Conservation (phyloP, 2,888 invertebrate species). For the Acleris emargana region DNA sequence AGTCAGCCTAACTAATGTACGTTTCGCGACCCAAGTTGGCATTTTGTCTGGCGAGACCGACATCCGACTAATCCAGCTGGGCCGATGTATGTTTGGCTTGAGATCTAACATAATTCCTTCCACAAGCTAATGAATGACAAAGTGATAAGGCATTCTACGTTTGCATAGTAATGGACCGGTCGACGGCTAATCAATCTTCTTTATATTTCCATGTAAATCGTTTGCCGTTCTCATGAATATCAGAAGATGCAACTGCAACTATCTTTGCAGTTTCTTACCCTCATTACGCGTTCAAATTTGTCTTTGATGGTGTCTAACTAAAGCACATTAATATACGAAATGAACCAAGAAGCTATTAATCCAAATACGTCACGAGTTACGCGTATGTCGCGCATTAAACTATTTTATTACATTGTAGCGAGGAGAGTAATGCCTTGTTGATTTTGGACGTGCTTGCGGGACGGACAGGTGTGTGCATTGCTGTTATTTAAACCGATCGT, state of each 20-base stretch:
- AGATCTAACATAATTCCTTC: constrained; percentile 18
- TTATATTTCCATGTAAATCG: no score
- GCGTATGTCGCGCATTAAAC: constrained; percentile 34
- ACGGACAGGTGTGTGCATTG: constrained; percentile 62
- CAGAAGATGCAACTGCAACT: no score
- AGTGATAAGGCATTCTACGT: not conserved
- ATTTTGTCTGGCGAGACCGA: constrained; percentile 58
- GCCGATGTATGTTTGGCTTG: constrained; percentile 8
- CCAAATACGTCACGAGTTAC: constrained; percentile 32
- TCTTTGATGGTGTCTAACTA: constrained; percentile 19
- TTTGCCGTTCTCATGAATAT: no score
- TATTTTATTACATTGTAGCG: constrained; percentile 37
- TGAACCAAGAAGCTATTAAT: constrained; percentile 29
- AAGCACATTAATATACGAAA: constrained; percentile 19
- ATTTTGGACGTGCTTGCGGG: constrained; percentile 59
- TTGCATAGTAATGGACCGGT: no score
- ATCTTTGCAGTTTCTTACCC: not conserved
- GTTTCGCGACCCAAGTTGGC: constrained; percentile 79
- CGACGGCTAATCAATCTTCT: no score
- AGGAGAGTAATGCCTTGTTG: constrained; percentile 57
- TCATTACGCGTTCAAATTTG: constrained; percentile 11
- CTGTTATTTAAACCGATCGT: constrained; percentile 34
- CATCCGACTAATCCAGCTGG: constrained; percentile 43
- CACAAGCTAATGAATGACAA: constrained; percentile 6
- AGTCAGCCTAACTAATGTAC: constrained; percentile 74